A percentile compares a stretch with the other conserved stretches of the same genome.
phyloP scores from a whole-genome alignment of 2,888 invertebrate species.

The Crematogaster levior region DNA sequence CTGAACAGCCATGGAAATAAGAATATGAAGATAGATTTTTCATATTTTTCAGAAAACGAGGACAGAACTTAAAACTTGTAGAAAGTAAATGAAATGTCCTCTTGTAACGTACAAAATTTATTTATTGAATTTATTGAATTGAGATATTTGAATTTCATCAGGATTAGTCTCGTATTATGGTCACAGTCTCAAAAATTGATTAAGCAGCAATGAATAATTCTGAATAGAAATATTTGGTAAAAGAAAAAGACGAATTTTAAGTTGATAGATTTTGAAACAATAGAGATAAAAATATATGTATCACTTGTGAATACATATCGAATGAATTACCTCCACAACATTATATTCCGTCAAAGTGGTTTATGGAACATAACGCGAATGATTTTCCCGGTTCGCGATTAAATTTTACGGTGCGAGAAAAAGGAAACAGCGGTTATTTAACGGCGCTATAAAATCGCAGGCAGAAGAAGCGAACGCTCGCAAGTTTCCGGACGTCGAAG shows the following conservation, averaged over 20 bases:
- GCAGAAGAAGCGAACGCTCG: constrained; percentile 32
- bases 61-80: not conserved
- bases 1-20: constrained; percentile 7
- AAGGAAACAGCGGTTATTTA: constrained; percentile 18
- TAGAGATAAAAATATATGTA: not conserved
- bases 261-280: not conserved
- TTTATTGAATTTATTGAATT: not conserved
- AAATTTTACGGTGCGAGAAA: constrained; percentile 4
- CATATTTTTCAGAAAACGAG: not conserved
- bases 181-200: not conserved
- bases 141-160: not conserved
- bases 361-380: not conserved
- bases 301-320: not conserved
- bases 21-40: not conserved
- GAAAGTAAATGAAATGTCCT: not conserved
- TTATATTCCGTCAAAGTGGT: not conserved
- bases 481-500: constrained; percentile 25
- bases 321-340: not conserved
- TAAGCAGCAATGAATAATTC: not conserved
- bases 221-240: not conserved
- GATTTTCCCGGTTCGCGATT: constrained; percentile 32
- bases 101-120: not conserved
- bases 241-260: not conserved
- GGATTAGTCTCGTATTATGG: not conserved
- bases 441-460: constrained; percentile 33